phyloP scores from a whole-genome alignment of 2,797 vertebrate genomes.

The Lemur catta region DNA sequence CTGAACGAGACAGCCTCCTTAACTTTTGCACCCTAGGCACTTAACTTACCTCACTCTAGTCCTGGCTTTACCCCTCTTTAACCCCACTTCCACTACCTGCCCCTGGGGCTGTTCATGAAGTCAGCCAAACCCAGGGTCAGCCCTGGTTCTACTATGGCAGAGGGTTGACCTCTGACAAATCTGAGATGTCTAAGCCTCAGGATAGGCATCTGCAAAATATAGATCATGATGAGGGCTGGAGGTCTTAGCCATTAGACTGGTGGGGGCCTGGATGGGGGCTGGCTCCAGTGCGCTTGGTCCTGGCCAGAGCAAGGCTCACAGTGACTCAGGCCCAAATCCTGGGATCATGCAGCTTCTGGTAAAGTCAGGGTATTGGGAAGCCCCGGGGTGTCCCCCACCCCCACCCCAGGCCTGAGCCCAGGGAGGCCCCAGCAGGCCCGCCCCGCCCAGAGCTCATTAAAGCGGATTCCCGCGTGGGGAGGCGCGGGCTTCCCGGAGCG shows the following conservation, averaged over 20 bases:
- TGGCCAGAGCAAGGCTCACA: neutral
- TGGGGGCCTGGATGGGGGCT: neutral
- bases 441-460: neutral
- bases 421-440: neutral
- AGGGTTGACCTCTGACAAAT: neutral
- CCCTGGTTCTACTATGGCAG: neutral
- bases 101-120: neutral
- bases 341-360: constrained; percentile 49
- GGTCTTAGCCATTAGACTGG: neutral
- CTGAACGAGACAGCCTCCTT: neutral
- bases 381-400: neutral
- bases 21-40: neutral
- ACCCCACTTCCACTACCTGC: neutral
- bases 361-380: constrained; percentile 51
- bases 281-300: neutral
- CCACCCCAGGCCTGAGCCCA: neutral
- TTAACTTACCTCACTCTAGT: neutral
- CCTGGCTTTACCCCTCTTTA: neutral
- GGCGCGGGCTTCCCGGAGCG: constrained; percentile 42
- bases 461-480: constrained; percentile 47
- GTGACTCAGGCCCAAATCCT: neutral
- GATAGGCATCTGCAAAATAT: neutral
- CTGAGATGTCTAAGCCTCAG: neutral
- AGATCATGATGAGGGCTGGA: neutral
- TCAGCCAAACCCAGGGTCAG: neutral